Conservation (phyloP, 2,888 invertebrate species). For the Cephus pulcher region DNA sequence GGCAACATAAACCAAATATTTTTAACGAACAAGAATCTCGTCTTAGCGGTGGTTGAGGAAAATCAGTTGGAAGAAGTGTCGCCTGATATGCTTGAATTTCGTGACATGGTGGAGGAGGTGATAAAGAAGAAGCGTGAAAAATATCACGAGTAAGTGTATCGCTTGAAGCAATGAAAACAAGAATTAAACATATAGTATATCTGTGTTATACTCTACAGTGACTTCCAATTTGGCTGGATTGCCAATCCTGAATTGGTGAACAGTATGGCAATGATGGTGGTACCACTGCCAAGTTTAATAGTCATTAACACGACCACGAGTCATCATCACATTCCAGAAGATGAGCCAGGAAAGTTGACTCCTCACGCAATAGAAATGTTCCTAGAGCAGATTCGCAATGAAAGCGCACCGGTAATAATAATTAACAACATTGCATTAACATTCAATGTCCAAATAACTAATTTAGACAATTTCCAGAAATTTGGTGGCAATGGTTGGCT, state of each 20-base stretch:
- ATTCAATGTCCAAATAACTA: slow-evolving; percentile 7
- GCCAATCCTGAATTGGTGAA: slow-evolving; percentile 91
- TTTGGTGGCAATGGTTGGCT: slow-evolving; percentile 87
- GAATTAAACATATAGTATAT: no score
- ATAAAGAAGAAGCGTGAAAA: slow-evolving; percentile 80
- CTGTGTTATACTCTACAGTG: slow-evolving; percentile 53
- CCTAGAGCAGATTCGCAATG: slow-evolving; percentile 81
- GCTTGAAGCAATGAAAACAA: no score
- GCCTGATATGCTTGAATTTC: slow-evolving; percentile 83
- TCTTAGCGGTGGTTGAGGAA: slow-evolving; percentile 88
- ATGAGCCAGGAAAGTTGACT: slow-evolving; percentile 84
- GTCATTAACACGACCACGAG: slow-evolving; percentile 93
- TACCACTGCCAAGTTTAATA: slow-evolving; percentile 86
- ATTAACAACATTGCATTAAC: not conserved
- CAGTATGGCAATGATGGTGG: slow-evolving; percentile 89
- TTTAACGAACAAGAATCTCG: slow-evolving; percentile 87
- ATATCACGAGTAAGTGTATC: slow-evolving; percentile 74
- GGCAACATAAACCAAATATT: slow-evolving; percentile 87
- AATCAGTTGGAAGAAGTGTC: slow-evolving; percentile 86
- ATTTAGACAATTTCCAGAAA: slow-evolving; percentile 69
- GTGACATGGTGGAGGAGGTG: slow-evolving; percentile 86
- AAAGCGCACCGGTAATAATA: slow-evolving; percentile 77
- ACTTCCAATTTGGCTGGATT: slow-evolving; percentile 96
- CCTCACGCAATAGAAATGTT: slow-evolving; percentile 81
- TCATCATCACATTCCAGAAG: slow-evolving; percentile 91